Conservation (phyloP, 2,888 invertebrate species). For the Portevinia maculata region DNA sequence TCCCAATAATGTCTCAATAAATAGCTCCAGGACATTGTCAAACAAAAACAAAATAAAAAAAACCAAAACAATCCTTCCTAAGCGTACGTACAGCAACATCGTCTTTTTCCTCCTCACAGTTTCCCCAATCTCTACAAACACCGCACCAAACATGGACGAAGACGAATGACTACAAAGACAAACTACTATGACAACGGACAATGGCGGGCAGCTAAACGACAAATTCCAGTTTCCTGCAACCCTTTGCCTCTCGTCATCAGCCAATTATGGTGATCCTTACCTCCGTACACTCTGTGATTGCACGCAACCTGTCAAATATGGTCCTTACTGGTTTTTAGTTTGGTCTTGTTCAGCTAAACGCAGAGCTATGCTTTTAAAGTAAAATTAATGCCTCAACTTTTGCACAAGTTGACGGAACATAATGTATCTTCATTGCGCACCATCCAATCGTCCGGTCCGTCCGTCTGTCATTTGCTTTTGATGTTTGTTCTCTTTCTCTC, state of each 20-base stretch:
- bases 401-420: conserved; percentile 52
- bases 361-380: conserved; percentile 4
- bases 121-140: neutral
- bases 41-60: neutral
- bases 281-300: conserved; percentile 35
- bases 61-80: conserved; percentile 9
- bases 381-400: conserved; percentile 61
- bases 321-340: conserved; percentile 67
- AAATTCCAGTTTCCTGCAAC: conserved; percentile 64
- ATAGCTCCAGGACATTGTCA: conserved; percentile 37
- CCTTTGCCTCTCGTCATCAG: conserved; percentile 39
- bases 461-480: conserved; percentile 41
- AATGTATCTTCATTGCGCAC: conserved; percentile 64
- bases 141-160: conserved; percentile 59
- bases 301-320: conserved; percentile 70
- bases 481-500: conserved; percentile 8
- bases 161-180: conserved; percentile 62
- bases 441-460: conserved; percentile 45
- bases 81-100: neutral
- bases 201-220: conserved; percentile 46
- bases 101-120: neutral
- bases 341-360: conserved; percentile 42
- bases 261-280: conserved; percentile 72
- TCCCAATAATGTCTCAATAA: conserved; percentile 66
- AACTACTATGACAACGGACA: conserved; percentile 47